Evolutionary conservation across 2,797 vertebrate species (phyloP), one percentile per base, ranked within the genome.

Genomic region (Gymnodraco acuticeps): DNA sequence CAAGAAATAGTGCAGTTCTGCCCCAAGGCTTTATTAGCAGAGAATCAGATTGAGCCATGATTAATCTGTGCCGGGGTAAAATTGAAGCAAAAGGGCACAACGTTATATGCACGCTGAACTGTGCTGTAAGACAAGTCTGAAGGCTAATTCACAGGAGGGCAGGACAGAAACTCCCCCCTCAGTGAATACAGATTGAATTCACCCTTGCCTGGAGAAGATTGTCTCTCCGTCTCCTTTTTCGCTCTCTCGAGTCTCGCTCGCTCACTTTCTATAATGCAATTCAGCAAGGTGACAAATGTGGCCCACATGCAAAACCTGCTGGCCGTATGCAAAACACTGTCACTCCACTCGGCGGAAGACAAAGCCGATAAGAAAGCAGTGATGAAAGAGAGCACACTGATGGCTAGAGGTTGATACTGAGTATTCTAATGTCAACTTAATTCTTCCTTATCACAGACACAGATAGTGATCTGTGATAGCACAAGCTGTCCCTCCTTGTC

Each of bases 231-330:
- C 65, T 70, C 54, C 55, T 19, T 53, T 76, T 54, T 75, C 15
- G 3, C 75, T 83, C 73, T 77, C 71, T 68, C 20, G 59, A 74
- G 64, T 70, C 58, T 76, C 56, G 77, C 84, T 75, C 51, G 38
- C 76, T 87, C 82, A 60, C 77, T 85, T 78, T 76, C 76, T 64
- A 17, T 93, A 94, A 95, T 94, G 85, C 64, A 72, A 91, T 94
- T 92, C 93, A 95, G 88, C 82, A 77, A 90, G 91, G 82, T 83
- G 94, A 94, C 93, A 92, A 92, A 94, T 91, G 88, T 84, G 85
- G 77, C 77, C 80, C 74, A 50, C 84, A 89, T 91, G 93, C 89
- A 91, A 92, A 94, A 93, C 73, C 77, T 86, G 82, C 80, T 64
- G 76, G 85, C 71, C 67, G 23, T 86, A 91, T 94, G 91, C 90